Evolutionary conservation across 2,797 vertebrate genomes (phyloP).

Genomic region (Sebastes trivittatus): DNA sequence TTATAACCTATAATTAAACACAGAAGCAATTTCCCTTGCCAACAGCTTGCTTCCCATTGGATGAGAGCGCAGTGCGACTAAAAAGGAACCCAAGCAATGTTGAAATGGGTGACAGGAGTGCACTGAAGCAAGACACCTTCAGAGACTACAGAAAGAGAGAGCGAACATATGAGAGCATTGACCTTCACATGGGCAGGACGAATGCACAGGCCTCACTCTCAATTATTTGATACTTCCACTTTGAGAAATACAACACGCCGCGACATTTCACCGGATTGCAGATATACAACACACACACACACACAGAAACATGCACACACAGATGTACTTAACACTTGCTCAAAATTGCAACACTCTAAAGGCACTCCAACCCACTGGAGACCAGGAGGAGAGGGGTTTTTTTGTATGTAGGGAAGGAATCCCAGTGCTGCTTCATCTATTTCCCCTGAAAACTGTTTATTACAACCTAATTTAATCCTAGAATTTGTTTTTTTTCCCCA

Average conservation of each 20-base stretch:
- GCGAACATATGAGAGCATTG: conserved; percentile 56
- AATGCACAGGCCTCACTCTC: conserved; percentile 38
- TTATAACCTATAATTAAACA: conserved; percentile 77
- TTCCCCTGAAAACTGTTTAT: not conserved
- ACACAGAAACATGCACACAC: conserved; percentile 9
- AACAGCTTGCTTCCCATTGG: conserved; percentile 66
- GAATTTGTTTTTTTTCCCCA: not conserved
- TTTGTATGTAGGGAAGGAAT: not conserved
- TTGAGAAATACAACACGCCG: conserved; percentile 39
- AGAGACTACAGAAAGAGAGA: conserved; percentile 31
- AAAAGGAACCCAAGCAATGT: conserved; percentile 58
- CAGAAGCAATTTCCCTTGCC: conserved; percentile 71
- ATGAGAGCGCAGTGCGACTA: conserved; percentile 48
- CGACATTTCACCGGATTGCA: conserved; percentile 13
- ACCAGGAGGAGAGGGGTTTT: not conserved
- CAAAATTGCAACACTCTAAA: conserved; percentile 30
- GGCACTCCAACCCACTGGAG: conserved; percentile 17
- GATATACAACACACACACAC: not conserved
- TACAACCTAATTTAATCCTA: not conserved
- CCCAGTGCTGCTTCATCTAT: conserved; percentile 1
- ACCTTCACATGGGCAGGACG: conserved; percentile 66
- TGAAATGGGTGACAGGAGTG: conserved; percentile 65
- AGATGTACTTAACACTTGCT: conserved; percentile 29
- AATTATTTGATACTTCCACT: conserved; percentile 54
- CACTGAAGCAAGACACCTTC: conserved; percentile 59